Evolutionary conservation across 2,888 invertebrate genomes (phyloP), one percentile per base, ranked within the genome.

Genomic region (Tiliacea aurago): DNA sequence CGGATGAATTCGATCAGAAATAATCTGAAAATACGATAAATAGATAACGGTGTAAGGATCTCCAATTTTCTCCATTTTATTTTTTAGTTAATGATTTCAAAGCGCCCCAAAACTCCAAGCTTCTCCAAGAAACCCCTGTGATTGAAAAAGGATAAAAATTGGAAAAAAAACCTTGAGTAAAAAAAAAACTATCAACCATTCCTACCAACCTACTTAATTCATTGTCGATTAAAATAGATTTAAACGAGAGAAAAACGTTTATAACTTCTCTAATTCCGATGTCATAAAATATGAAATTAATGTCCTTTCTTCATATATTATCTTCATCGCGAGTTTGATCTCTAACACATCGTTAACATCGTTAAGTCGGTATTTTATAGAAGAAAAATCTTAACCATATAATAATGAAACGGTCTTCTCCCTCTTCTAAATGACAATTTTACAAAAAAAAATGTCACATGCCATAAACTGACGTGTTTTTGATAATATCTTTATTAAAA

Each of bases 221-320:
- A 20, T 51, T 62, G 9, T 43, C 1, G 13, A 55, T 62, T 18
- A 43, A 66, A 66, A 70, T 59, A 76, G 10, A 68, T 53, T 58
- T 15, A 33, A n/a, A 64, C 5, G 10, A 43, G 20, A 51, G 28
- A 63, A 63, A 43, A 71, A 11, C 51, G 28, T 47, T 49, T n/a
- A 37, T 11, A 23, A 13, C 37, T 59, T 41, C 47, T 45, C 51
- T 10, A 56, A 82, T 79, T 56, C 73, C 33, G 13, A 55, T 20
- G 68, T 79, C 64, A 68, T 73, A 68, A 83, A 61, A 68, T 65
- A 61, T 79, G 5, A 62, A 80, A 79, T 83, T 37, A 79, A 79
- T 65, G 4, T 15, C 37, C 47, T 28, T 43, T 62, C 37, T 45
- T 71, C 68, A 33, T 84, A 65, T 66, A 81, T 84, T 58, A 69